Conservation (phyloP, 2,888 invertebrate species). For the Idaea aversata region DNA sequence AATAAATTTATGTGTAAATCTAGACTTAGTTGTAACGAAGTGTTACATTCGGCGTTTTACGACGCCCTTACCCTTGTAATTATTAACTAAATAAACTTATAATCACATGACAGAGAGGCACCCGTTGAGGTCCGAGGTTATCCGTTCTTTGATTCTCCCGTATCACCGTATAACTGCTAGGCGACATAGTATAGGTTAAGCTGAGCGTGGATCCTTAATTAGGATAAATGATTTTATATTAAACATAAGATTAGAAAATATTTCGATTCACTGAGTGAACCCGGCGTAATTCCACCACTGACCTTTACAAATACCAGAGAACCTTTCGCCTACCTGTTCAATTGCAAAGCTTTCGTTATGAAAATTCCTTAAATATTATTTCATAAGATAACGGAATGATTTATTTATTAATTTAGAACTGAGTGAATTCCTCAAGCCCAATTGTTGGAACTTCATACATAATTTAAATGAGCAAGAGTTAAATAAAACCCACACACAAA, state of each 20-base stretch:
- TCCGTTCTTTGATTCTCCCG: no score
- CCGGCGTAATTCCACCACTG: conserved; percentile 33
- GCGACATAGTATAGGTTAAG: no score
- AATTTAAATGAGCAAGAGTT: background rate
- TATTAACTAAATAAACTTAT: no score
- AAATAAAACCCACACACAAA: background rate
- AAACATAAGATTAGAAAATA: conserved; percentile 5
- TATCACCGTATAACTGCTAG: no score
- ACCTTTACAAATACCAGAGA: conserved; percentile 44
- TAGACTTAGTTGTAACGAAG: no score
- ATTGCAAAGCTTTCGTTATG: conserved; percentile 55
- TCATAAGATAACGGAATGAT: conserved; percentile 45
- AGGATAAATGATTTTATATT: no score
- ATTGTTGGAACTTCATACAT: conserved; percentile 14
- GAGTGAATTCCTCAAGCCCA: conserved; percentile 22
- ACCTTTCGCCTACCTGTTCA: conserved; percentile 43
- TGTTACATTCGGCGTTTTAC: no score
- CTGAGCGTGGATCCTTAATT: no score
- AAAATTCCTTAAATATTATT: conserved; percentile 56
- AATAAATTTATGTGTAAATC: no score
- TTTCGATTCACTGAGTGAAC: conserved; percentile 31
- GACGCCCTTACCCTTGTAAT: no score
- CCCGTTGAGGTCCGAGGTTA: no score
- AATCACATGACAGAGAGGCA: no score
- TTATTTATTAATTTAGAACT: conserved; percentile 54